Conservation (phyloP, 2,888 invertebrate genomes). For the Rhingia rostrata region DNA sequence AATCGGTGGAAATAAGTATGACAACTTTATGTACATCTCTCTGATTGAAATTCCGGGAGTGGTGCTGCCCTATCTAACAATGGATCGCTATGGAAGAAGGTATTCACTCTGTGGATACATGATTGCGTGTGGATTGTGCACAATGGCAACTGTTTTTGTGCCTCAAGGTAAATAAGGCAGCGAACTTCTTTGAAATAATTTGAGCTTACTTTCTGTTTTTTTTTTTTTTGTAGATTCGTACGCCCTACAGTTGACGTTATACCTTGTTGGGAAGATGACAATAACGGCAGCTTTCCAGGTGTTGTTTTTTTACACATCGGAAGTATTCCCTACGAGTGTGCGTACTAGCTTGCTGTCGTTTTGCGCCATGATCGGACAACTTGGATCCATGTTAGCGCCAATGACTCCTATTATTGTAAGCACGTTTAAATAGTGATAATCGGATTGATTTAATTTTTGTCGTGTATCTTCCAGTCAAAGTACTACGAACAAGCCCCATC, state of each 20-base stretch:
- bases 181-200: fast-evolving
- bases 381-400: slow-evolving; percentile 88
- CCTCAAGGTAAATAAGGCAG: slow-evolving; percentile 74
- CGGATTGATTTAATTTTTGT: background rate
- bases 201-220: background rate
- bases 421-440: background rate
- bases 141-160: slow-evolving; percentile 80
- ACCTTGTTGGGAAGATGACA: slow-evolving; percentile 86
- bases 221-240: slow-evolving; percentile 71
- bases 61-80: slow-evolving; percentile 85
- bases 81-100: slow-evolving; percentile 87
- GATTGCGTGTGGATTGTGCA: slow-evolving; percentile 85
- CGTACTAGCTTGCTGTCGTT: slow-evolving; percentile 87
- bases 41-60: slow-evolving; percentile 89
- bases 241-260: slow-evolving; percentile 79
- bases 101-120: slow-evolving; percentile 86
- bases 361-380: slow-evolving; percentile 88
- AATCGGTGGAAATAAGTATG: slow-evolving; percentile 88
- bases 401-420: slow-evolving; percentile 82
- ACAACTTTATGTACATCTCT: slow-evolving; percentile 87
- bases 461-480: slow-evolving; percentile 75
- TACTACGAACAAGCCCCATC: slow-evolving; percentile 84
- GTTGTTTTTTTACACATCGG: slow-evolving; percentile 88
- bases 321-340: slow-evolving; percentile 88
- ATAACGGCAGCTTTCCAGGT: slow-evolving; percentile 88